These are phyloP conservation scores for Perdita meconis DNA, from an alignment of 2,888 invertebrate genomes.

Conservation along the genomic window DNA sequence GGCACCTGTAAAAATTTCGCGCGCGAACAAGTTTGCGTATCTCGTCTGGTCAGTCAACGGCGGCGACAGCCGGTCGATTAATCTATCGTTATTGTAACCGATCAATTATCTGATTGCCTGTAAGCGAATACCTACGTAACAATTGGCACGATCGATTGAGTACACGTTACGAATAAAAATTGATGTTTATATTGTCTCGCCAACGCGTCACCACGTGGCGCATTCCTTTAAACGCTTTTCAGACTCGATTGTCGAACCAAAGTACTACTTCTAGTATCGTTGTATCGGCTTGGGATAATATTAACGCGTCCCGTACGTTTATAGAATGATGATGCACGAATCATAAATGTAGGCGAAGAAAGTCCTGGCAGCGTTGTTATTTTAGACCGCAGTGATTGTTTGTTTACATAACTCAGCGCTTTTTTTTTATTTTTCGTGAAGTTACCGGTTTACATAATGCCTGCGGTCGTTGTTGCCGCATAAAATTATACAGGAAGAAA, in stretches of 20 bases:
- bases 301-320: conserved; percentile 15
- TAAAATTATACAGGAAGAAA: not conserved
- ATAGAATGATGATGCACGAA: conserved; percentile 18
- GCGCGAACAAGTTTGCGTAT: not conserved
- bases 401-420: conserved; percentile 35
- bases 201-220: conserved; percentile 9
- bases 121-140: not conserved
- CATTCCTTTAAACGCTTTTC: not conserved
- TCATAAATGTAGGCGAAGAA: conserved; percentile 43
- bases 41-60: not conserved
- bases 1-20: conserved; percentile 37
- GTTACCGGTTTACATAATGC: conserved; percentile 1
- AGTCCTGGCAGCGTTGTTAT: conserved; percentile 18
- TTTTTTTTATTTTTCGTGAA: conserved; percentile 6
- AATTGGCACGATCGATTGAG: not conserved
- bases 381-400: too few relatives aligned
- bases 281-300: not conserved
- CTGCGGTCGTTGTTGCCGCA: not conserved
- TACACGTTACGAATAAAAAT: conserved; percentile 6
- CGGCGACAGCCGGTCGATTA: not conserved
- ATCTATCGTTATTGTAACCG: not conserved
- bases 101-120: not conserved
- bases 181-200: conserved; percentile 12
- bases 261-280: too few relatives aligned
- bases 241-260: too few relatives aligned